A percentile compares a stretch with the other conserved stretches of the same genome.
These are phyloP conservation scores for Ovis aries DNA, from an alignment of 2,113 vertebrate genomes.

Conservation along the genomic window DNA sequence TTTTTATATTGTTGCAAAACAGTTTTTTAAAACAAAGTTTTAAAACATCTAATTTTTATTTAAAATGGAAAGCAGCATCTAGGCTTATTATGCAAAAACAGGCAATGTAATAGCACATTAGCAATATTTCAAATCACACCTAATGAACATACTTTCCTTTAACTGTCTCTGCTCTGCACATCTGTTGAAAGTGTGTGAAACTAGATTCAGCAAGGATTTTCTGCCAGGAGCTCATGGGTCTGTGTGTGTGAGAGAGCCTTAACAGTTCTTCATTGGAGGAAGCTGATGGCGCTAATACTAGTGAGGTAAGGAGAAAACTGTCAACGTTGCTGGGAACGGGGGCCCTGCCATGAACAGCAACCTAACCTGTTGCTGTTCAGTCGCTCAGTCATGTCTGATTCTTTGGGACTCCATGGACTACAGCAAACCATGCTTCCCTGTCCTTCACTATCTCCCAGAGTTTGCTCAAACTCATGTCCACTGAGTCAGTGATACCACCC, in stretches of 20 bases:
- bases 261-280: neutral
- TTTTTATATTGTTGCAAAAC: neutral
- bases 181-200: neutral
- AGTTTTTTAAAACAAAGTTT: neutral
- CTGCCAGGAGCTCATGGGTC: neutral
- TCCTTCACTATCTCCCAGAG: neutral
- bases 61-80: neutral
- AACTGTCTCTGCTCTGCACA: neutral
- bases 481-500: neutral
- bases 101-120: neutral
- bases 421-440: neutral
- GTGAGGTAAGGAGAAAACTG: neutral
- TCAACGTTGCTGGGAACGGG: neutral
- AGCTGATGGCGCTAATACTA: neutral
- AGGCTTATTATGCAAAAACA: neutral
- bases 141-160: neutral
- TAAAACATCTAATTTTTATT: slow-evolving; percentile 4
- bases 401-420: neutral
- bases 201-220: neutral
- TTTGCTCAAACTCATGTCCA: neutral
- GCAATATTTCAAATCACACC: neutral
- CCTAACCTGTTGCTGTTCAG: neutral
- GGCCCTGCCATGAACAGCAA: neutral
- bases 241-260: neutral
- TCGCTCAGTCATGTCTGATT: neutral